Evolutionary conservation across 2,797 vertebrate genomes (phyloP), one percentile per base, ranked within the genome.

Genomic region (Gorsachius magnificus): DNA sequence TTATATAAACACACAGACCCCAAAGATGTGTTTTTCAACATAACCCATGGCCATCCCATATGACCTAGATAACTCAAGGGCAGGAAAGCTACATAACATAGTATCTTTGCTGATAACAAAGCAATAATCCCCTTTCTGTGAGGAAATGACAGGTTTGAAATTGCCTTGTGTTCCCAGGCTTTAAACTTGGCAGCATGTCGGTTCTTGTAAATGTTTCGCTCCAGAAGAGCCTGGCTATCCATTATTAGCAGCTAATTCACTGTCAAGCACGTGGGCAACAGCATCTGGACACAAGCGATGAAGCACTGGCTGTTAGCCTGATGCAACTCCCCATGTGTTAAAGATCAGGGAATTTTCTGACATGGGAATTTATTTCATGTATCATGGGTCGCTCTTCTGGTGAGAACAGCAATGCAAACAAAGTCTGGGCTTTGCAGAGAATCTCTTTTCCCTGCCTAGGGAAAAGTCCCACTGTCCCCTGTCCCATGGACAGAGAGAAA

Each of bases 101-200:
- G 54, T 28, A 92, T 71, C 83, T 96, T 93, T 94, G 79, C 71
- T 95, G 94, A 95, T 97, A 89, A 95, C 87, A 86, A 88, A 88
- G 50, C 78, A 96, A 96, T 87, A 96, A 96, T 97, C 94, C 82
- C 69, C 95, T 83, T 93, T 97, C 94, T 65, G 71, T n/a, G 90
- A 94, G 91, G 57, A 97, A 97, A 98, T 97, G 97, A 95, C 96
- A 97, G 93, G 80, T 96, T 97, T 94, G 89, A 97, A 98, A 98
- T 97, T 97, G 95, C 85, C 85, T 95, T 94, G 89, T 94, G 87
- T 76, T 95, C 74, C 56, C 54, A 93, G 93, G 83, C 66, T 96
- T 97, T 96, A 95, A 94, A 97, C 89, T 84, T 96, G 96, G 97
- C 92, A 97, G 87, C 83, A 69, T 15, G 72, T 96, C 57, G 14